Conservation (phyloP, 2,888 invertebrate genomes). For the Cepaea hortensis region DNA sequence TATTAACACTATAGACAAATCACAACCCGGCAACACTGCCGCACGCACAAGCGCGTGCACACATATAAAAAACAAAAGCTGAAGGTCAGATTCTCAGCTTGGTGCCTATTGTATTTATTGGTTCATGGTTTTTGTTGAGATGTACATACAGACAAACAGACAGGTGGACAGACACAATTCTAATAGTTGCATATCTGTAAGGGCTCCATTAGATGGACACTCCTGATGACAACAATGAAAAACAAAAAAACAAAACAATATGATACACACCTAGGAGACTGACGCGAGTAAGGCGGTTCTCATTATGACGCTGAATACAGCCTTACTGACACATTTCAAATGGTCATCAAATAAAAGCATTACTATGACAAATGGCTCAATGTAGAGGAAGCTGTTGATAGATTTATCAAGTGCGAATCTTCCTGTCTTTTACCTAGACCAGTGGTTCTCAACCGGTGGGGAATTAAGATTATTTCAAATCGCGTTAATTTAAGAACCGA, state of each 20-base stretch:
- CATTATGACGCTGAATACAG: not conserved
- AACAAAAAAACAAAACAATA: not conserved
- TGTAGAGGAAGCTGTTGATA: no score
- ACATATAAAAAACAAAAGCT: not conserved
- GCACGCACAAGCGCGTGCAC: no score
- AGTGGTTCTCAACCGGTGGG: no score
- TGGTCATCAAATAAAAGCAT: no score
- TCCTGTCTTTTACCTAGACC: no score
- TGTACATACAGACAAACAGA: slow-evolving; percentile 41
- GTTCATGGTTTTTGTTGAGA: slow-evolving; percentile 38
- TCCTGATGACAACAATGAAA: slow-evolving; percentile 43
- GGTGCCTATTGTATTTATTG: slow-evolving; percentile 53
- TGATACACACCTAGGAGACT: slow-evolving; percentile 26
- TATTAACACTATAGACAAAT: not conserved
- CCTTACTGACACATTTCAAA: not conserved
- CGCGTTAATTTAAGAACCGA: no score
- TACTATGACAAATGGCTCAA: no score
- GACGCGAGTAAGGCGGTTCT: not conserved
- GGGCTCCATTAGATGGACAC: slow-evolving; percentile 31
- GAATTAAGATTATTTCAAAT: no score
- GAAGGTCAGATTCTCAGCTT: slow-evolving; percentile 35
- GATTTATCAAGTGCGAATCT: no score
- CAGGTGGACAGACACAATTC: slow-evolving; percentile 40
- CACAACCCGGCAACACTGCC: not conserved
- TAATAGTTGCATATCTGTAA: slow-evolving; percentile 47